A percentile compares a stretch with the other conserved stretches of the same genome.
Conservation (phyloP, 1,140 invertebrate species). For the Dendrolimus kikuchii region DNA sequence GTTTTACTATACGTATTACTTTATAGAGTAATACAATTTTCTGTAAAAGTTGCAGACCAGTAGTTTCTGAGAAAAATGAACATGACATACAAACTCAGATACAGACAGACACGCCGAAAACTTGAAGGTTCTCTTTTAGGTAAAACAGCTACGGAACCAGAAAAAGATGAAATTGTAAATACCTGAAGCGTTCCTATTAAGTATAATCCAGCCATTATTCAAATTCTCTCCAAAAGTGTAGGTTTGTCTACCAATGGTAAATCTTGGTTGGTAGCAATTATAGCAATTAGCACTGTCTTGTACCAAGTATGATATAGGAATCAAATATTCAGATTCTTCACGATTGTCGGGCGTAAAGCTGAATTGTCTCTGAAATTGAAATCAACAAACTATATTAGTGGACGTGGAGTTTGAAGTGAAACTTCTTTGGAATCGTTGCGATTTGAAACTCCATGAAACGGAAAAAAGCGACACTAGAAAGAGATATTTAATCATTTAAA, state of each 20-base stretch:
- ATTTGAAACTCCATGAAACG: too few relatives aligned
- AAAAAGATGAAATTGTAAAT: slow-evolving; percentile 7
- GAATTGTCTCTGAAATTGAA: slow-evolving; percentile 43
- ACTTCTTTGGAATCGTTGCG: not conserved
- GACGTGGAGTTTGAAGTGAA: not conserved
- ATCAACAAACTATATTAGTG: slow-evolving; percentile 3
- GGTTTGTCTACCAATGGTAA: slow-evolving; percentile 44
- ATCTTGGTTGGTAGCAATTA: slow-evolving; percentile 54
- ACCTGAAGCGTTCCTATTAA: slow-evolving; percentile 57
- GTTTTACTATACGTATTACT: too few relatives aligned
- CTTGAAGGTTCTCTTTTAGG: not conserved
- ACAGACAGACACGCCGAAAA: too few relatives aligned
- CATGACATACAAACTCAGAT: too few relatives aligned
- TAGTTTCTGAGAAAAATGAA: too few relatives aligned
- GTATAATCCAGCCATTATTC: slow-evolving; percentile 56
- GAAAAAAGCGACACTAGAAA: too few relatives aligned
- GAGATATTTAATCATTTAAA: too few relatives aligned
- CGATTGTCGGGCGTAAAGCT: slow-evolving; percentile 34
- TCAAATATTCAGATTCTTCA: slow-evolving; percentile 40
- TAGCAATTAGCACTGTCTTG: slow-evolving; percentile 51
- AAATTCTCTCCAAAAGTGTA: slow-evolving; percentile 57
- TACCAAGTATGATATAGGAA: slow-evolving; percentile 54
- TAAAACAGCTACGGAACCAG: not conserved
- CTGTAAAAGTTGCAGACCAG: too few relatives aligned
- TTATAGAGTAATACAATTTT: too few relatives aligned